A percentile compares a stretch with the other conserved stretches of the same genome.
phyloP scores from a whole-genome alignment of 2,888 invertebrate genomes.

The Eustalomyia histrio region DNA sequence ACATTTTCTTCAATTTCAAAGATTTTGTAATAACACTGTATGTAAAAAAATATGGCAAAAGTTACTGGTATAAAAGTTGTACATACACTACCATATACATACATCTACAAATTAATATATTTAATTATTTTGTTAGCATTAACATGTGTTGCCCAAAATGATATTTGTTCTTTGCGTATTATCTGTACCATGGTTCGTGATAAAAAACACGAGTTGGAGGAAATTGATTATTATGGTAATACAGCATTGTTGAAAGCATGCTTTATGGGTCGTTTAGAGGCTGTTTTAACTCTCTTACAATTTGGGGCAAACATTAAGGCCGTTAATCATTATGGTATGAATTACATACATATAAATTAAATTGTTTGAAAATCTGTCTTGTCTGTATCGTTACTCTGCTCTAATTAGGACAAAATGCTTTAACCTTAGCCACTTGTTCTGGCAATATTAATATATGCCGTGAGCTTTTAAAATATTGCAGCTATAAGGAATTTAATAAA shows the following conservation, averaged over 20 bases:
- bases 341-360: not conserved
- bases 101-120: not conserved
- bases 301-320: conserved; percentile 72
- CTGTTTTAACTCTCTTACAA: conserved; percentile 71
- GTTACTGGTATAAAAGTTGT: conserved; percentile 20
- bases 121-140: conserved; percentile 67
- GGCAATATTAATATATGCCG: conserved; percentile 70
- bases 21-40: not conserved
- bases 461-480: conserved; percentile 71
- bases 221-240: conserved; percentile 76
- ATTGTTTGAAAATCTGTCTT: too few relatives aligned
- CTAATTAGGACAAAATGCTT: conserved; percentile 75
- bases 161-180: conserved; percentile 69
- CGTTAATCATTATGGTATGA: conserved; percentile 74
- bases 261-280: conserved; percentile 71
- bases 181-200: conserved; percentile 68
- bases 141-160: conserved; percentile 69
- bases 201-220: conserved; percentile 70
- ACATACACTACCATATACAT: too few relatives aligned
- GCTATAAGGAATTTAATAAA: conserved; percentile 75
- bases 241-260: conserved; percentile 77
- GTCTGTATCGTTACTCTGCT: not conserved
- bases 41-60: conserved; percentile 40
- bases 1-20: too few relatives aligned
- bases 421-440: conserved; percentile 75